These are phyloP conservation scores for Callocephalon fimbriatum DNA, from an alignment of 2,113 vertebrate genomes.

Conservation along the genomic window DNA sequence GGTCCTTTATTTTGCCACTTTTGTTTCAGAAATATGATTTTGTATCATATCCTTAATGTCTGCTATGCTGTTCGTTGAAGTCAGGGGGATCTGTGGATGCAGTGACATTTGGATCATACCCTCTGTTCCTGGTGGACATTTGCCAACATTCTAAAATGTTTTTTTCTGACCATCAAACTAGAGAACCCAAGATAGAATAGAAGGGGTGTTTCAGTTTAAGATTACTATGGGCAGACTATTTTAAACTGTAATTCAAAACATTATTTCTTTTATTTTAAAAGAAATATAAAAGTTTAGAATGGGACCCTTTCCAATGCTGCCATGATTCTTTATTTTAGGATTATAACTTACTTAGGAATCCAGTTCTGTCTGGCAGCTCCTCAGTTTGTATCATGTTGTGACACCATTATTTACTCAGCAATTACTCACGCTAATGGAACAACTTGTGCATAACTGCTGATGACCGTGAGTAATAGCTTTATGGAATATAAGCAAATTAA, in stretches of 20 bases:
- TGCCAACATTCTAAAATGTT: not conserved
- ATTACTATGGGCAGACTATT: not conserved
- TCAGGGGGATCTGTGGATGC: not conserved
- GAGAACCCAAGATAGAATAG: not conserved
- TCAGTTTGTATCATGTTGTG: not conserved
- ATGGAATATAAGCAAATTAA: not conserved
- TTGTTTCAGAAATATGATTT: not conserved
- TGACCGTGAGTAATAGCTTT: conserved; percentile 15
- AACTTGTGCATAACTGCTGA: not conserved
- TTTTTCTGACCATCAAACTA: not conserved
- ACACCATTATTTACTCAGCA: not conserved
- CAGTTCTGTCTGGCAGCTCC: not conserved
- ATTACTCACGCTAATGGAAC: not conserved
- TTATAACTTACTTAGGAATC: not conserved
- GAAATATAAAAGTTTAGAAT: not conserved
- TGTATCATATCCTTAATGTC: not conserved
- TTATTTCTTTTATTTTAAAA: not conserved
- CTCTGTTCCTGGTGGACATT: not conserved
- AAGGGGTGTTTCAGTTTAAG: not conserved
- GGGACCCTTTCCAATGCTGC: not conserved
- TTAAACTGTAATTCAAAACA: not conserved
- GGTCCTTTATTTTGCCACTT: not conserved
- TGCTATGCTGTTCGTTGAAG: not conserved
- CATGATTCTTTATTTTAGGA: not conserved
- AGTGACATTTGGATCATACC: not conserved